Conservation (phyloP, 2,797 vertebrate genomes). For the Sebastolobus altivelis region DNA sequence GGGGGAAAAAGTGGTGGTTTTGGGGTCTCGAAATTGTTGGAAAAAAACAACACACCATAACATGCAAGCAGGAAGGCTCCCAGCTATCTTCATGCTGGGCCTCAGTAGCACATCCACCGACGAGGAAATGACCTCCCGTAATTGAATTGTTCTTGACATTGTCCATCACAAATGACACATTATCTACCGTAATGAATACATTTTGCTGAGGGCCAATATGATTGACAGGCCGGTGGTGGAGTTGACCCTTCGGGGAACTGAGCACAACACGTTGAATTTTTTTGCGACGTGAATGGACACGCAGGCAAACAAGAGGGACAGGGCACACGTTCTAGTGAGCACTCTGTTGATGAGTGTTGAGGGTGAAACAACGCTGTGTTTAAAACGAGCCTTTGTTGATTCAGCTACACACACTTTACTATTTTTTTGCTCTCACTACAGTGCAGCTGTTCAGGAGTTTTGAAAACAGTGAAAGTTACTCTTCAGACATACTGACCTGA, state of each 20-base stretch:
- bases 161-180: slow-evolving; percentile 67
- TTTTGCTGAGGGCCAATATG: slow-evolving; percentile 63
- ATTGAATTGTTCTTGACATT: slow-evolving; percentile 65
- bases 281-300: slow-evolving; percentile 41
- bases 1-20: background rate
- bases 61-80: slow-evolving; percentile 40
- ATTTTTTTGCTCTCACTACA: background rate
- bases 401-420: slow-evolving; percentile 14
- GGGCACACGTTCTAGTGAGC: slow-evolving; percentile 55
- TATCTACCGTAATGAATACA: slow-evolving; percentile 66
- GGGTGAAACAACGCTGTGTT: slow-evolving; percentile 39
- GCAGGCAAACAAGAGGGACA: slow-evolving; percentile 35
- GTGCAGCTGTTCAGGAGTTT: slow-evolving; percentile 1
- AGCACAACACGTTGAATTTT: slow-evolving; percentile 53
- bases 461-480: slow-evolving; percentile 13
- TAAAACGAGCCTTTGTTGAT: slow-evolving; percentile 49
- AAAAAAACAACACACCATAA: slow-evolving; percentile 36
- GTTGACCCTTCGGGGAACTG: slow-evolving; percentile 36
- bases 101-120: slow-evolving; percentile 41
- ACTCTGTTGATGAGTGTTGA: slow-evolving; percentile 50
- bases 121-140: slow-evolving; percentile 59
- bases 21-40: slow-evolving; percentile 36
- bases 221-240: slow-evolving; percentile 53
- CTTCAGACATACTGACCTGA: background rate
- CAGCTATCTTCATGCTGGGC: slow-evolving; percentile 61